Evolutionary conservation across 2,113 vertebrate genomes (phyloP).

Genomic region (Amphilophus citrinellus): DNA sequence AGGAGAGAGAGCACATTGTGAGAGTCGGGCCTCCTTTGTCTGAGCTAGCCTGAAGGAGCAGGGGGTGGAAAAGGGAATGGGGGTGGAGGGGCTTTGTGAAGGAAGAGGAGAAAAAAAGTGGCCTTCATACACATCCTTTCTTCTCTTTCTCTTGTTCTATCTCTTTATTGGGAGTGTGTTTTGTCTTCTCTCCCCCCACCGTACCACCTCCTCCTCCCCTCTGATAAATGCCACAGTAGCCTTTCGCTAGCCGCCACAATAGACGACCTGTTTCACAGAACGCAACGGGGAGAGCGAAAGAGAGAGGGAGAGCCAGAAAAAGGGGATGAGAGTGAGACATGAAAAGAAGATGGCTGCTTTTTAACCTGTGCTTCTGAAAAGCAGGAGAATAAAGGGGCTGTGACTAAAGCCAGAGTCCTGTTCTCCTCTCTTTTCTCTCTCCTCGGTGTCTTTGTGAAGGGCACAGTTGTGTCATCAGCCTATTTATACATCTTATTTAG

Average conservation of each 20-base stretch:
- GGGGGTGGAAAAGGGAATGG: slow-evolving; percentile 35
- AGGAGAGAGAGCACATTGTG: slow-evolving; percentile 74
- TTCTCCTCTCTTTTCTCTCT: slow-evolving; percentile 62
- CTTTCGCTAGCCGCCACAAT: slow-evolving; percentile 81
- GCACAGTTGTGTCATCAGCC: slow-evolving; percentile 74
- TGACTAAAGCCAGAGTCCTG: slow-evolving; percentile 67
- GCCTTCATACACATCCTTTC: slow-evolving; percentile 83
- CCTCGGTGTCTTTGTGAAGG: slow-evolving; percentile 67
- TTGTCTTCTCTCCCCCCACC: slow-evolving; percentile 70
- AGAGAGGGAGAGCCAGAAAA: slow-evolving; percentile 39
- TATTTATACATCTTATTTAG: slow-evolving; percentile 82
- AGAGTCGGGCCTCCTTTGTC: slow-evolving; percentile 73
- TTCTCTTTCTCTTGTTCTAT: slow-evolving; percentile 82
- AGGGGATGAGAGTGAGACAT: slow-evolving; percentile 59
- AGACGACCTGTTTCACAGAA: slow-evolving; percentile 79
- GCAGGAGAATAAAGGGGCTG: slow-evolving; percentile 64
- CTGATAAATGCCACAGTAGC: slow-evolving; percentile 86
- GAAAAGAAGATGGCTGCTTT: slow-evolving; percentile 80
- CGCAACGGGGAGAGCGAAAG: slow-evolving; percentile 52
- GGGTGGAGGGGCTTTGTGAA: slow-evolving; percentile 60
- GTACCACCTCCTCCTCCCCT: slow-evolving; percentile 42
- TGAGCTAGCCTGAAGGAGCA: slow-evolving; percentile 73
- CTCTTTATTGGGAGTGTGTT: slow-evolving; percentile 84
- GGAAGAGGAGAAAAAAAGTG: slow-evolving; percentile 64
- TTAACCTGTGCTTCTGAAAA: slow-evolving; percentile 83